Evolutionary conservation across 2,797 vertebrate genomes (phyloP).

Genomic region (Labeo calbasu): DNA sequence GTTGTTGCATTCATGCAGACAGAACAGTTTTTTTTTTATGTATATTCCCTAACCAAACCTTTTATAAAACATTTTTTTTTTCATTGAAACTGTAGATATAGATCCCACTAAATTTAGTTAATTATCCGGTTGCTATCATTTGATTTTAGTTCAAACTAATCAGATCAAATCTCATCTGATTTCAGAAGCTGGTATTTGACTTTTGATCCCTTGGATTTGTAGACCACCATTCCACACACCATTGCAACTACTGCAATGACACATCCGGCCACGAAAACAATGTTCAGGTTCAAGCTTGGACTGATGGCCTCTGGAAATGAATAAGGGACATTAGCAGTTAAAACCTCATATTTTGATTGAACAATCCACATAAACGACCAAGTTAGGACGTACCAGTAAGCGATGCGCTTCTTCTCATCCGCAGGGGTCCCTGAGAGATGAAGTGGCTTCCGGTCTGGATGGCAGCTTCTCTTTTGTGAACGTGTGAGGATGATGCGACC

Average conservation of each 20-base stretch:
- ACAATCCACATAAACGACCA: too few species aligned
- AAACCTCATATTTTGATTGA: neutral
- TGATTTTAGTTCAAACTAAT: neutral
- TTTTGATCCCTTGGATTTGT: slow-evolving; percentile 21
- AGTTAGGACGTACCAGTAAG: slow-evolving; percentile 51
- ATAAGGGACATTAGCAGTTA: neutral
- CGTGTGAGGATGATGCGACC: neutral
- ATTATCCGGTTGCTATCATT: neutral
- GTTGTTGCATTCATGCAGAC: neutral
- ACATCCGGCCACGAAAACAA: slow-evolving; percentile 35
- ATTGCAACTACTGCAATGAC: slow-evolving; percentile 28
- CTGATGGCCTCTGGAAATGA: neutral
- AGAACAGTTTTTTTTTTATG: neutral
- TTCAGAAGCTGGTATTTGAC: slow-evolving; percentile 27
- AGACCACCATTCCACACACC: slow-evolving; percentile 37
- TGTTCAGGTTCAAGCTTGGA: slow-evolving; percentile 42
- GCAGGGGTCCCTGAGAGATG: slow-evolving; percentile 78
- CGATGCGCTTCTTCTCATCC: slow-evolving; percentile 59
- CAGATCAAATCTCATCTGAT: slow-evolving; percentile 35
- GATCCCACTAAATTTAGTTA: neutral
- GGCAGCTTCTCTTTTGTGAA: slow-evolving; percentile 62
- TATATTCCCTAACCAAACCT: neutral
- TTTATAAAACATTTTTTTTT: neutral
- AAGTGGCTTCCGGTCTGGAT: slow-evolving; percentile 66
- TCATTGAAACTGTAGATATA: neutral